phyloP scores from a whole-genome alignment of 2,888 invertebrate genomes.

The Stictocephala bisonia region DNA sequence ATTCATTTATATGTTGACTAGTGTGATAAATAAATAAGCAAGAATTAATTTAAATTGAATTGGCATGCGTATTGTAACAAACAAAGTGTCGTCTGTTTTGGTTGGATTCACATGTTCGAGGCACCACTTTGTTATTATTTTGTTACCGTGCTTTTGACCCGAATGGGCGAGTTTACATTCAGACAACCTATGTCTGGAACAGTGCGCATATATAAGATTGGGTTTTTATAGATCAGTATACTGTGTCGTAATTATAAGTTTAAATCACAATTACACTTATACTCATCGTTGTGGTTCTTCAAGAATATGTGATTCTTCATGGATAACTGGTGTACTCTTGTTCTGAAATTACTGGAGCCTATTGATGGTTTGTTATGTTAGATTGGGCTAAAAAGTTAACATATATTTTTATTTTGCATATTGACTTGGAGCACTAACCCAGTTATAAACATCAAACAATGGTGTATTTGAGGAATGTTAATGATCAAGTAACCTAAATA shows the following conservation, averaged over 20 bases:
- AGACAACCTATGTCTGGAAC: conserved; percentile 62
- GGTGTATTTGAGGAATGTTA: conserved; percentile 39
- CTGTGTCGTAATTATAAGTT: too few relatives aligned
- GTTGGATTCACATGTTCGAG: conserved; percentile 52
- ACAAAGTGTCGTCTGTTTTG: conserved; percentile 40
- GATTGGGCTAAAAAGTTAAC: too few relatives aligned
- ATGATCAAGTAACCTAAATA: conserved; percentile 42
- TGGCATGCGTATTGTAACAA: conserved; percentile 41
- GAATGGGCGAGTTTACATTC: conserved; percentile 68
- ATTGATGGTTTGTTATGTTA: too few relatives aligned
- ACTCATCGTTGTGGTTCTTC: too few relatives aligned
- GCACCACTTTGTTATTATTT: conserved; percentile 74
- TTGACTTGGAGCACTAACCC: too few relatives aligned
- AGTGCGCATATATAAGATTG: conserved; percentile 64
- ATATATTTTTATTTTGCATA: too few relatives aligned
- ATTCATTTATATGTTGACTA: conserved; percentile 44
- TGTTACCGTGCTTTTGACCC: conserved; percentile 75
- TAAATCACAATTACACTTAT: too few relatives aligned
- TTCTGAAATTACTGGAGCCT: too few relatives aligned
- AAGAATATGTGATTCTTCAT: too few relatives aligned
- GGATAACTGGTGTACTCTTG: too few relatives aligned
- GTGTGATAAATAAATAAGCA: conserved; percentile 43
- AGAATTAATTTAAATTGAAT: conserved; percentile 40
- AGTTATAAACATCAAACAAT: conserved; percentile 1
- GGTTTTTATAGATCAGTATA: conserved; percentile 60